phyloP scores from a whole-genome alignment of 2,113 vertebrate genomes.

The Cervus canadensis region DNA sequence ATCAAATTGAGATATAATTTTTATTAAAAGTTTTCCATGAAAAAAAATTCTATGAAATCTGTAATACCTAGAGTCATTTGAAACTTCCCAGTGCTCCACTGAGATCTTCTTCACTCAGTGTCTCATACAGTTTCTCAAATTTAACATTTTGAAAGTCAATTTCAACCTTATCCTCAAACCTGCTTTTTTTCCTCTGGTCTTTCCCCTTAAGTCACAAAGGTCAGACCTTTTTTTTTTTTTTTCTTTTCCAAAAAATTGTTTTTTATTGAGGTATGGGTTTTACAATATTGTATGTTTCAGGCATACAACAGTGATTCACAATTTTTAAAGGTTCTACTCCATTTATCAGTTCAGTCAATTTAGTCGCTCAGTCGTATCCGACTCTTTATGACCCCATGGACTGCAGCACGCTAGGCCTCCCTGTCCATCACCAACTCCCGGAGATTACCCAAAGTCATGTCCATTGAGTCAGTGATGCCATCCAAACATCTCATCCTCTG shows the following conservation, averaged over 20 bases:
- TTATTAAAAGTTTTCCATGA: not conserved
- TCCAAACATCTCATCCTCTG: not conserved
- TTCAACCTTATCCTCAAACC: not conserved
- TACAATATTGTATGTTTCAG: not conserved
- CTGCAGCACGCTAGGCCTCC: not conserved
- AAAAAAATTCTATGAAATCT: not conserved
- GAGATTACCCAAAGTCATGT: not conserved
- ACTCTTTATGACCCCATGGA: not conserved
- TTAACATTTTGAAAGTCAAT: not conserved
- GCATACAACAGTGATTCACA: not conserved
- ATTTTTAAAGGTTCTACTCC: not conserved
- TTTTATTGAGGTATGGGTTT: not conserved
- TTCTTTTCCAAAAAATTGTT: no score
- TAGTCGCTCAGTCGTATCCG: rapidly evolving
- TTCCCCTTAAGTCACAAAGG: not conserved
- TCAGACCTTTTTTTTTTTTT: not conserved
- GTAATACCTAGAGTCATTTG: not conserved
- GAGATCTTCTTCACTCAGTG: not conserved
- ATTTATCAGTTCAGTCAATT: not conserved
- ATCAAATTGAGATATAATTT: not conserved
- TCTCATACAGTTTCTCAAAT: not conserved
- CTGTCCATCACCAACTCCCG: rapidly evolving
- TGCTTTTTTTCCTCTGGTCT: not conserved
- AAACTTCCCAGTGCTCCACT: not conserved
- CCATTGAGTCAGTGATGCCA: not conserved